Percentiles rank a stretch among this genome's conserved stretches.
Evolutionary conservation across 2,113 vertebrate species (phyloP).

Genomic region (Panurus biarmicus): DNA sequence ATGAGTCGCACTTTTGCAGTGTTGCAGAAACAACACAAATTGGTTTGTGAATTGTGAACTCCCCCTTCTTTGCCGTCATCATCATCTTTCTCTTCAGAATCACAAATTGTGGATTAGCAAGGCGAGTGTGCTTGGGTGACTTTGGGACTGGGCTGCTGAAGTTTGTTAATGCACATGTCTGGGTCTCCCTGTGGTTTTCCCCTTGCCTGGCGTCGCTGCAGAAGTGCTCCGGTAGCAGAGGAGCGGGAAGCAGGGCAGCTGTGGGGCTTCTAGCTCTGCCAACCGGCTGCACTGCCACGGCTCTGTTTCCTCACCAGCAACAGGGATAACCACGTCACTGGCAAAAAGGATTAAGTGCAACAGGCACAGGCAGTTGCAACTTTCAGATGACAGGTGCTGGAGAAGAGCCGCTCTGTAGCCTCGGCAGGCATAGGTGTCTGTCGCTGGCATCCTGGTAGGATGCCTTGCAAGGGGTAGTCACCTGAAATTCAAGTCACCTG

Average conservation of each 20-base stretch:
- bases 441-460: background rate
- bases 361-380: background rate
- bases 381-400: background rate
- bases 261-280: background rate
- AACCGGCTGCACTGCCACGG: background rate
- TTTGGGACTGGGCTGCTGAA: background rate
- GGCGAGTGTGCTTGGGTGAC: constrained; percentile 20
- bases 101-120: constrained; percentile 49
- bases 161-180: background rate
- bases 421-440: fast-evolving
- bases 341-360: background rate
- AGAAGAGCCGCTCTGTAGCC: fast-evolving
- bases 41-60: constrained; percentile 77
- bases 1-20: constrained; percentile 77
- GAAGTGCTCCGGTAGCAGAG: fast-evolving
- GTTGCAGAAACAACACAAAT: constrained; percentile 83
- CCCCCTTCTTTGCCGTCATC: constrained; percentile 47
- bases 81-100: constrained; percentile 36
- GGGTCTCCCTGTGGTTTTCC: background rate
- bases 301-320: background rate
- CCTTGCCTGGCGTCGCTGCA: background rate
- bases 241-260: background rate
- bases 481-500: background rate
- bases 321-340: fast-evolving
- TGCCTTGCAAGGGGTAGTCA: fast-evolving